Evolutionary conservation across 1,140 invertebrate species (phyloP), one percentile per base, ranked within the genome.

Genomic region (Drosophila murphyi): DNA sequence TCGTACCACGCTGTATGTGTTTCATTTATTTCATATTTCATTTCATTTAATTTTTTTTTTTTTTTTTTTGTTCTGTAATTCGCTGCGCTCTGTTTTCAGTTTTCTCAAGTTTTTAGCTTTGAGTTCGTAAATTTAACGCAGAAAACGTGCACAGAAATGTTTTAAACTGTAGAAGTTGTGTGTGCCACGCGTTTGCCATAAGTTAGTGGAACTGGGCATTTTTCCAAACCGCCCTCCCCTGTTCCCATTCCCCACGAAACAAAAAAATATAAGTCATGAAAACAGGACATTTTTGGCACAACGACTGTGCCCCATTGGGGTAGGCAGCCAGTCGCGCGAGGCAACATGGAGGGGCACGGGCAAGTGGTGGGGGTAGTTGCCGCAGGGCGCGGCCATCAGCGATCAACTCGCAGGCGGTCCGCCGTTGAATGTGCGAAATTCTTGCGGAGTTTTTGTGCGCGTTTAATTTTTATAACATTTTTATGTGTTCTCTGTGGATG

Each of bases 401-500:
- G 59, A 28, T 45, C 6, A 28, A 64, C 45, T 39, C 45, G 48
- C 65, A 41, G 37, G 47, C 47, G 31, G 55, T 56, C 54, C 35
- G 28, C 51, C 51, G 39, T 52, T 59, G 43, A 72, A 83, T 83
- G 80, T 79, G 80, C 80, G 80, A 83, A 81, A 81, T 79, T 83
- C 74, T 68, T 70, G 55, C 62, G 43, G 69, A 67, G 50, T 64
- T 47, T 65, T 73, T 52, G 67, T 83, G 72, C 74, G 82, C 54
- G 56, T 80, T 86, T 82, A 87, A 86, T 88, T 82, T 86, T 87
- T 82, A 87, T 87, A 87, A 88, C 82, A 88, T 82, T 88, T 87
- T 88, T 88, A 87, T 87, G 83, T 72, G 64, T 45, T 60, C 72
- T 31, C 70, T 72, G 43, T 72, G 55, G 68, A 57, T 76, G 61